A percentile compares a stretch with the other conserved stretches of the same genome.
Conservation (phyloP, 23 tunicate genomes). For the Trididemnum nubilum region DNA sequence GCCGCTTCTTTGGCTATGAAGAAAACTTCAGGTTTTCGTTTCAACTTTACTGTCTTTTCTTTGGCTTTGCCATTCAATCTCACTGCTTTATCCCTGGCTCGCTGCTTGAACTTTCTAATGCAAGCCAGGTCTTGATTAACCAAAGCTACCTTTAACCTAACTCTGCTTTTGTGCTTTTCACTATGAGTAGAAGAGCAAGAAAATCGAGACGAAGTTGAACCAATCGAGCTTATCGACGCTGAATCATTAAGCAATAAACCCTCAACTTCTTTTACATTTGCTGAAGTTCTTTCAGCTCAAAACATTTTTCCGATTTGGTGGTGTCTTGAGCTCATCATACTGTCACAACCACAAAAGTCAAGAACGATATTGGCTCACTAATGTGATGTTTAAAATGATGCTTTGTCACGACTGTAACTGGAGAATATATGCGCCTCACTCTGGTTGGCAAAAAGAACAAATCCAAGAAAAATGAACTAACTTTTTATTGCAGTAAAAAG, state of each 20-base stretch:
- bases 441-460: too few relatives aligned
- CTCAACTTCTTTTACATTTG: not conserved
- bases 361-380: not conserved
- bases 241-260: not conserved
- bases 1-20: not conserved
- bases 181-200: not conserved
- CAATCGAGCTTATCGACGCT: not conserved
- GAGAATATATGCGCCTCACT: too few relatives aligned
- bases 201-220: not conserved
- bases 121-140: not conserved
- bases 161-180: not conserved
- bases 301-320: not conserved
- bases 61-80: not conserved
- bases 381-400: not conserved
- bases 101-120: not conserved
- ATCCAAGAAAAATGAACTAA: too few relatives aligned
- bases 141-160: not conserved
- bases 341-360: not conserved
- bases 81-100: not conserved
- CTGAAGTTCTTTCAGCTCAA: not conserved
- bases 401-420: too few relatives aligned
- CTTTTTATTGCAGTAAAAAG: too few relatives aligned
- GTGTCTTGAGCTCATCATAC: not conserved
- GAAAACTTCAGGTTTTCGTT: not conserved
- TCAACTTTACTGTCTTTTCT: not conserved